These are phyloP conservation scores for Yoshiicerus persimilis DNA, from an alignment of 1,140 invertebrate genomes.

Conservation along the genomic window DNA sequence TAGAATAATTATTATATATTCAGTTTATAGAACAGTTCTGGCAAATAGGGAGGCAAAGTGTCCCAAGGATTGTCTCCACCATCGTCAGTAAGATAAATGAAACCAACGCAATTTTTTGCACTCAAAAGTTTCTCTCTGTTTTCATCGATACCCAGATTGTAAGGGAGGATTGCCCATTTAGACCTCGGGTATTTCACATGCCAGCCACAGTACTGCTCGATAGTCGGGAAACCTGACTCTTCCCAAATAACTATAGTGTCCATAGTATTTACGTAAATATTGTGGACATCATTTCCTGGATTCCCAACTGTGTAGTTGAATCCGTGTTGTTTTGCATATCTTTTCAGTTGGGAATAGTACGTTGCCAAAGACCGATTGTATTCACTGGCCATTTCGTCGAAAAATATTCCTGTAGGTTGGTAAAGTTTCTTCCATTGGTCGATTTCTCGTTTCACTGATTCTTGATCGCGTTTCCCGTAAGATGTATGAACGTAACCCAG, in stretches of 20 bases:
- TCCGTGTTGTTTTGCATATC: constrained; percentile 22
- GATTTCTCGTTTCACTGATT: constrained; percentile 1
- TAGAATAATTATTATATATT: too few relatives aligned
- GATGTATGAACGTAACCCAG: constrained; percentile 35
- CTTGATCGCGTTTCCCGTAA: not conserved
- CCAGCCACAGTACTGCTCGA: not conserved
- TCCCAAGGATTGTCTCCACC: constrained; percentile 36
- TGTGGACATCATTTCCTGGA: constrained; percentile 12
- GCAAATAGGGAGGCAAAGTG: constrained; percentile 25
- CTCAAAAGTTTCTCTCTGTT: not conserved
- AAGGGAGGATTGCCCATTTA: constrained; percentile 34
- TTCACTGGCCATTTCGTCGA: constrained; percentile 34
- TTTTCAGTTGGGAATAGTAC: constrained; percentile 19
- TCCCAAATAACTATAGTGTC: constrained; percentile 39
- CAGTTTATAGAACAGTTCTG: constrained; percentile 24
- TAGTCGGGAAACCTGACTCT: constrained; percentile 4
- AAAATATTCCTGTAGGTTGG: constrained; percentile 28
- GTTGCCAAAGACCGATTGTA: not conserved
- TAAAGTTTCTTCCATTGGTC: constrained; percentile 23
- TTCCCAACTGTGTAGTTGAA: constrained; percentile 35
- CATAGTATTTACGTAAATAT: not conserved
- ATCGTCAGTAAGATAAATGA: constrained; percentile 39
- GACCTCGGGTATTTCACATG: not conserved
- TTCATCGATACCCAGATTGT: not conserved
- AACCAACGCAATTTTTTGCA: constrained; percentile 24